Evolutionary conservation across 2,797 vertebrate genomes (phyloP).

Genomic region (Chrosomus eos): DNA sequence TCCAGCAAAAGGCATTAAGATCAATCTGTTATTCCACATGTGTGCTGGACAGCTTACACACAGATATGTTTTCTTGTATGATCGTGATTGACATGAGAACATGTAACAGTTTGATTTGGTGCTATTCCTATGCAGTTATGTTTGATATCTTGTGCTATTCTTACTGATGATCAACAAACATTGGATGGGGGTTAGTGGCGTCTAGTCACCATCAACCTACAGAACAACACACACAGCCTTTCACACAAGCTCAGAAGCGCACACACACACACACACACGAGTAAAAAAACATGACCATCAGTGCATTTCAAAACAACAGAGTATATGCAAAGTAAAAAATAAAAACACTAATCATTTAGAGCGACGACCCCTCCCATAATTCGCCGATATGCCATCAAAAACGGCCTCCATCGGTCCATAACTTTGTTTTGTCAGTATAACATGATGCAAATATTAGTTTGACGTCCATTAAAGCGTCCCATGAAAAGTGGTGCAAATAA

Average conservation of each 20-base stretch:
- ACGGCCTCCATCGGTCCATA: neutral
- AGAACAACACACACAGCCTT: constrained; percentile 3
- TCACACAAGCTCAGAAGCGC: neutral
- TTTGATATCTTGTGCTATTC: constrained; percentile 15
- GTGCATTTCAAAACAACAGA: constrained; percentile 77
- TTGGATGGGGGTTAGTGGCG: constrained; percentile 2
- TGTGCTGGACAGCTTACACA: neutral
- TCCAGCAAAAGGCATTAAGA: neutral
- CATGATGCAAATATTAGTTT: constrained; percentile 26
- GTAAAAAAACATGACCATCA: constrained; percentile 72
- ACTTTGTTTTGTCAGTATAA: constrained; percentile 52
- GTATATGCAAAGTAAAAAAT: constrained; percentile 57
- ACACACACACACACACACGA: neutral
- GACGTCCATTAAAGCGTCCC: constrained; percentile 46
- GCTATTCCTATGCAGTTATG: constrained; percentile 35
- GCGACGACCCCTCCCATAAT: constrained; percentile 25
- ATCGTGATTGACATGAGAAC: neutral
- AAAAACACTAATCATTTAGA: constrained; percentile 54
- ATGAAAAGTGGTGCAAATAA: constrained; percentile 69
- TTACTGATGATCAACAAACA: constrained; percentile 14
- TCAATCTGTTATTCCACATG: neutral
- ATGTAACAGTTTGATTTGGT: constrained; percentile 19
- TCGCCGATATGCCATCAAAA: constrained; percentile 9
- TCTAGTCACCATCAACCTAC: constrained; percentile 17
- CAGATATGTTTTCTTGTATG: neutral